phyloP scores from a whole-genome alignment of 2,888 invertebrate genomes.

The Tanypteryx hageni region DNA sequence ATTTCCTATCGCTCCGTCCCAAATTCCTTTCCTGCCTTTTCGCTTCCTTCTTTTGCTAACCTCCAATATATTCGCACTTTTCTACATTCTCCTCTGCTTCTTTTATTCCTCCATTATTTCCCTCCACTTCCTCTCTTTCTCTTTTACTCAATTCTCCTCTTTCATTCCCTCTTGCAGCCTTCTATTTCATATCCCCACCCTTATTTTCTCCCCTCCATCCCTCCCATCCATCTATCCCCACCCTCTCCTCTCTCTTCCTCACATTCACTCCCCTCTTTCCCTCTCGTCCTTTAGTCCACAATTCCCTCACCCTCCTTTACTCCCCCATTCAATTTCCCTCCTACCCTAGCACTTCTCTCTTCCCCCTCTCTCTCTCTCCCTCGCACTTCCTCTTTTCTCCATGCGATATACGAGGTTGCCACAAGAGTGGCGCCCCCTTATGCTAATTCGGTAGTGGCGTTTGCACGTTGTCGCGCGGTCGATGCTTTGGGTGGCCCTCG shows the following conservation, averaged over 20 bases:
- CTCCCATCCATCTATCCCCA: no score
- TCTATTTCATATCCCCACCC: not conserved
- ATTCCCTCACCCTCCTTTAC: not conserved
- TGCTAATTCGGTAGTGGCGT: conserved; percentile 53
- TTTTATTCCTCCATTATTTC: no score
- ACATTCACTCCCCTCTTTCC: no score
- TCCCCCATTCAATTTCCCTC: not conserved
- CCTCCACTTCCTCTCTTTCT: no score
- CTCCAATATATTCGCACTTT: no score
- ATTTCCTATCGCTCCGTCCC: no score
- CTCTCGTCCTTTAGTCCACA: not conserved
- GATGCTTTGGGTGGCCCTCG: conserved; percentile 27
- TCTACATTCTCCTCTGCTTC: no score
- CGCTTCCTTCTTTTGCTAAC: no score
- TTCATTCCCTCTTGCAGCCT: no score
- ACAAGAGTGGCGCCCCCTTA: conserved; percentile 26
- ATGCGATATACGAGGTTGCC: conserved; percentile 14
- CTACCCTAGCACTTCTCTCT: not conserved
- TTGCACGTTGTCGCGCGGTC: conserved; percentile 43
- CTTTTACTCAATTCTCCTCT: no score
- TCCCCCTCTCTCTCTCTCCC: not conserved
- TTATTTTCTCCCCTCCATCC: not conserved
- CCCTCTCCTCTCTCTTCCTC: not conserved
- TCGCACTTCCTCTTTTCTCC: not conserved
- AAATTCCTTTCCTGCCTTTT: no score